Evolutionary conservation across 2,113 vertebrate species (phyloP), one percentile per base, ranked within the genome.

Genomic region (Syngnathus floridae): DNA sequence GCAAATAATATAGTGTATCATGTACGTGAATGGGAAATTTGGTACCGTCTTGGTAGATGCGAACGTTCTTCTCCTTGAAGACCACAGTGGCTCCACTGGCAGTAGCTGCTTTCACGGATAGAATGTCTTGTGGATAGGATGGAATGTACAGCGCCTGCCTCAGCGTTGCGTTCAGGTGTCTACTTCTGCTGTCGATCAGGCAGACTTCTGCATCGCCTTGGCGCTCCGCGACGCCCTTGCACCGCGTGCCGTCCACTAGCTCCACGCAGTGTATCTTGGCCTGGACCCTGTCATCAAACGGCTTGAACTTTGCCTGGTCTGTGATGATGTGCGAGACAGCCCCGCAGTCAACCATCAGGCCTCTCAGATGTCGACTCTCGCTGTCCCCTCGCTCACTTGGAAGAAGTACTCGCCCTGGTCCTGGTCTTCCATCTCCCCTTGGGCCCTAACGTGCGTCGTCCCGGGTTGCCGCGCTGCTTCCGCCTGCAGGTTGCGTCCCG

Each of bases 131-230:
- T n/a, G 41, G 41, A 4, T 43, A 43, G 10, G 41, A 43, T 12
- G 41, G 41, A 14, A 43, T 13, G 41, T 43, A 43, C 2, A 43
- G 41, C 10, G 41, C 41, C 10, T 43, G 3, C 4, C 41, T 43
- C 11, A 43, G 41, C 12, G 41, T 38, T 38, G 37, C 37, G 37
- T 38, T 38, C 37, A 22, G 19, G 60, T 71, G 71, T 77, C 64
- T 73, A 56, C 72, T 84, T 73, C 26, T 64, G 77, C 75, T 74
- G 71, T 69, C 46, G 54, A 56, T 65, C 73, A 70, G 60, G 60
- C 65, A 69, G 70, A 37, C 35, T 40, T 37, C 35, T 19, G n/a
- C 5, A 12, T 57, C 46, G 5, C 46, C n/a, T 40, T 3, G 16
- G 12, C 31, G 21, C 35, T 59, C 13, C 14, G 56, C 26, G 0